These are phyloP conservation scores for Globicephala melas DNA, from an alignment of 2,113 vertebrate species.

Conservation along the genomic window DNA sequence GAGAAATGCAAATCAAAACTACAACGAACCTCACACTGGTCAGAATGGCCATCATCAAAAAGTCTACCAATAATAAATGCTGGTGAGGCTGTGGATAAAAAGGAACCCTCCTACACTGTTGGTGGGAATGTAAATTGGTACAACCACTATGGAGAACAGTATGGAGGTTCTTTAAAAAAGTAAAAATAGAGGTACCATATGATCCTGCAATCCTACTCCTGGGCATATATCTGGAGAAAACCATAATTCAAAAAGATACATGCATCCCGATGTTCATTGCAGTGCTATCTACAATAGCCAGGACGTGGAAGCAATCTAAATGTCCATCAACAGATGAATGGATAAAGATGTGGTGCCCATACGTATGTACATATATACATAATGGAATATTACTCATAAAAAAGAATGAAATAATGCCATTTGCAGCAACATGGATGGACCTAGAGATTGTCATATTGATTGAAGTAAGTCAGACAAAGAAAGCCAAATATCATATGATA, in stretches of 20 bases:
- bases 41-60: neutral
- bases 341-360: too few species aligned
- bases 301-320: neutral
- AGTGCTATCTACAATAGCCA: neutral
- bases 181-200: neutral
- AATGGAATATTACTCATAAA: neutral
- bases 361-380: too few species aligned
- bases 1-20: neutral
- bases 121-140: too few species aligned
- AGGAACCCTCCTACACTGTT: too few species aligned
- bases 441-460: neutral
- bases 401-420: neutral
- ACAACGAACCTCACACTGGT: neutral
- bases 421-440: neutral
- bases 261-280: accelerated
- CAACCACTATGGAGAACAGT: too few species aligned
- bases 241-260: neutral
- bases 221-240: neutral
- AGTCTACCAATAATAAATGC: neutral
- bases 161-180: too few species aligned
- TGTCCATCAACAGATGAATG: neutral
- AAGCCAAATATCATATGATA: neutral
- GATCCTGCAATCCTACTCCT: neutral
- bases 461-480: neutral
- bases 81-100: too few species aligned